These are phyloP conservation scores for Amphilophus citrinellus DNA, from an alignment of 2,113 vertebrate genomes.

Conservation along the genomic window DNA sequence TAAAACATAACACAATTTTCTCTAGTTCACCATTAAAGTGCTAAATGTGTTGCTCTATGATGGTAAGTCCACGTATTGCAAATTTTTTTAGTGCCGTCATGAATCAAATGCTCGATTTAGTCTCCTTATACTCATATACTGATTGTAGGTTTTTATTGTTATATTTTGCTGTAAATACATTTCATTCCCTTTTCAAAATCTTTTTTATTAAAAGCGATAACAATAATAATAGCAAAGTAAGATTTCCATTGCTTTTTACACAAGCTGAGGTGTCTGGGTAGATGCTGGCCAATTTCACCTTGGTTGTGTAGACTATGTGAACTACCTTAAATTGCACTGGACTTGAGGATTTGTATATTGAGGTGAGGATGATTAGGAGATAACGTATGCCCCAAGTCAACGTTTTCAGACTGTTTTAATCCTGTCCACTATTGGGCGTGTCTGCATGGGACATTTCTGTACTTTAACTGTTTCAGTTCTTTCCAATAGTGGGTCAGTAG, in stretches of 20 bases:
- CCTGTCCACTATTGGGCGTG: background rate
- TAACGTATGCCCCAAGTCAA: background rate
- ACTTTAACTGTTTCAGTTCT: no score
- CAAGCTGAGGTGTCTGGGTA: background rate
- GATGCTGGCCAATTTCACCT: background rate
- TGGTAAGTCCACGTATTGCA: slow-evolving; percentile 27
- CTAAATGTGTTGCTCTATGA: slow-evolving; percentile 29
- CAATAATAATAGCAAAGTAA: background rate
- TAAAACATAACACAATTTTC: slow-evolving; percentile 47
- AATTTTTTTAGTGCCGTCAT: slow-evolving; percentile 15
- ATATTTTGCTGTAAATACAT: background rate
- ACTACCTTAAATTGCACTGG: background rate
- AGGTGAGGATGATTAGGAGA: background rate
- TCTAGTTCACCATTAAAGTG: slow-evolving; percentile 25
- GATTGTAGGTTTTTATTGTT: slow-evolving; percentile 30
- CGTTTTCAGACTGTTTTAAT: slow-evolving; percentile 1
- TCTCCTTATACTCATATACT: slow-evolving; percentile 12
- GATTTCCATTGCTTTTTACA: background rate
- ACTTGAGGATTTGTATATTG: background rate
- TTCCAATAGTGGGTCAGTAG: no score
- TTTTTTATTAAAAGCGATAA: no score
- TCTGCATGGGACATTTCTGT: background rate
- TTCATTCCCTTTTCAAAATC: background rate
- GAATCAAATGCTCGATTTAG: slow-evolving; percentile 43
- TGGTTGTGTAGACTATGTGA: background rate